These are phyloP conservation scores for Chrysaora quinquecirrha DNA, from an alignment of 30 jellyfish, hydroid and myxozoan genomes.

Conservation along the genomic window DNA sequence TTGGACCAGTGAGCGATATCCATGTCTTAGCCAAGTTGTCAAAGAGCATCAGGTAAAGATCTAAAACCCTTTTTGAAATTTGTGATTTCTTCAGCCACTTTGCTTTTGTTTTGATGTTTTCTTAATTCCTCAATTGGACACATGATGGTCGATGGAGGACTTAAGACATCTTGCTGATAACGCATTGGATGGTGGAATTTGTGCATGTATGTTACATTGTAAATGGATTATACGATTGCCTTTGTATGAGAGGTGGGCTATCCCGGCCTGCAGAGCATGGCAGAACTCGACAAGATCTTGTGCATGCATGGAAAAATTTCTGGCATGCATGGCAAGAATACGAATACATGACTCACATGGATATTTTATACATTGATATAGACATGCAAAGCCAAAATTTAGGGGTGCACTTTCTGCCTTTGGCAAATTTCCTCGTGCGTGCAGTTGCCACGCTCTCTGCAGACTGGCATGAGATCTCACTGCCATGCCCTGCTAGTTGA, in stretches of 20 bases:
- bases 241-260: not conserved
- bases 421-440: not conserved
- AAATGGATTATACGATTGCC: not conserved
- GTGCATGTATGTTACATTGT: not conserved
- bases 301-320: slow-evolving; percentile 11
- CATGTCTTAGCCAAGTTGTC: slow-evolving; percentile 95
- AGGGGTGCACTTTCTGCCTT: not conserved
- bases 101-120: too few relatives aligned
- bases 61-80: too few relatives aligned
- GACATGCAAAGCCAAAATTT: not conserved
- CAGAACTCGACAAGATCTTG: slow-evolving; percentile 29
- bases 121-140: not conserved
- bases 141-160: not conserved
- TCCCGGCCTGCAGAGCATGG: slow-evolving; percentile 26
- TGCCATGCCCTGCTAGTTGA: not conserved
- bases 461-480: slow-evolving; percentile 28
- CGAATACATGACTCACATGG: not conserved
- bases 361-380: not conserved
- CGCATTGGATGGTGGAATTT: not conserved
- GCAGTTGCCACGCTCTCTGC: slow-evolving; percentile 36
- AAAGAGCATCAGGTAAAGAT: slow-evolving; percentile 86
- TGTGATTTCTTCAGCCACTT: too few relatives aligned
- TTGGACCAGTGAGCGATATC: slow-evolving; percentile 95
- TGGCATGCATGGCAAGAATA: slow-evolving; percentile 4
- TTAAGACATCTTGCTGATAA: not conserved